Evolutionary conservation across 2,113 vertebrate species (phyloP).

Genomic region (Clupea harengus): DNA sequence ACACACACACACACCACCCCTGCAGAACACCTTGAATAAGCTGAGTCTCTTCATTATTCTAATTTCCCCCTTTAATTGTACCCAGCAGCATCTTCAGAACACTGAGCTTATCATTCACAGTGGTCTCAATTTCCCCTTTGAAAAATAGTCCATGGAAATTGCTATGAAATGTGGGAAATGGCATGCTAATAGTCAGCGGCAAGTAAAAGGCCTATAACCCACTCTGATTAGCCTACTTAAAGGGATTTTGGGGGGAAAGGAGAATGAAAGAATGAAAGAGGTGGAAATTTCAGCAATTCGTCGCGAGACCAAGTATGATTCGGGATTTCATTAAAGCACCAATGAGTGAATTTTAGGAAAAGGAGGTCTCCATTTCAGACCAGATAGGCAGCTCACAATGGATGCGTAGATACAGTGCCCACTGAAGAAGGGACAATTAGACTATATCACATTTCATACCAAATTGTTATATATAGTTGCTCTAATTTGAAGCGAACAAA

Average conservation of each 20-base stretch:
- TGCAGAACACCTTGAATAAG: conserved; percentile 15
- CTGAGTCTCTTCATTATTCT: conserved; percentile 20
- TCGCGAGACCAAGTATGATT: conserved; percentile 53
- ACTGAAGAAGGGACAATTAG: conserved; percentile 55
- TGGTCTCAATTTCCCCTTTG: conserved; percentile 65
- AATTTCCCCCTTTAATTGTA: conserved; percentile 56
- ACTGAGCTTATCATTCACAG: conserved; percentile 61
- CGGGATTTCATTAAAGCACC: conserved; percentile 67
- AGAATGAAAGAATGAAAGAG: conserved; percentile 49
- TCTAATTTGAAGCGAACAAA: conserved; percentile 32
- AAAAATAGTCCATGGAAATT: conserved; percentile 63
- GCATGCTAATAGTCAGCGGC: conserved; percentile 56
- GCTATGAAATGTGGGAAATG: conserved; percentile 64
- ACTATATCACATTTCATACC: conserved; percentile 59
- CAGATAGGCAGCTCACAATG: conserved; percentile 26
- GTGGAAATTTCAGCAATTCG: conserved; percentile 41
- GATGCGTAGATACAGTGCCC: conserved; percentile 48
- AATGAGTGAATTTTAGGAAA: conserved; percentile 44
- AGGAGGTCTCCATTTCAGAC: conserved; percentile 17
- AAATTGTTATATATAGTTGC: conserved; percentile 65
- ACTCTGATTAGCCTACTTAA: conserved; percentile 67
- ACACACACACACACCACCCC: neutral
- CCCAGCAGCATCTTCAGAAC: conserved; percentile 56
- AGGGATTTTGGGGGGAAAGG: conserved; percentile 57
- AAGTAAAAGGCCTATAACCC: conserved; percentile 63